A percentile compares a stretch with the other conserved stretches of the same genome.
Evolutionary conservation across 2,797 vertebrate genomes (phyloP).

Genomic region (Huso huso): DNA sequence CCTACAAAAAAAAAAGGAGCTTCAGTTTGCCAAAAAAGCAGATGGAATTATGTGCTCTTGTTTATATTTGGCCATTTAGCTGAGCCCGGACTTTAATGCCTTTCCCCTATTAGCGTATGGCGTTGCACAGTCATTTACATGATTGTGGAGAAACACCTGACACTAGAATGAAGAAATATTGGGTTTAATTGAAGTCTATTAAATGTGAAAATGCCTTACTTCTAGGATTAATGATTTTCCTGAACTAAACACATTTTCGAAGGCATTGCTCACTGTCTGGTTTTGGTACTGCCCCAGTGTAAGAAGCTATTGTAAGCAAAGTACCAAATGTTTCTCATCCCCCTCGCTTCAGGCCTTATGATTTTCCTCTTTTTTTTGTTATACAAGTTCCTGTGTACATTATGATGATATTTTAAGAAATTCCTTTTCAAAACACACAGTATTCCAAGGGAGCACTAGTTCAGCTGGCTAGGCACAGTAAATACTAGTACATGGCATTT

Average conservation of each 20-base stretch:
- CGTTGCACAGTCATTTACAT: conserved; percentile 60
- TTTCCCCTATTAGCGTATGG: conserved; percentile 58
- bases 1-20: conserved; percentile 51
- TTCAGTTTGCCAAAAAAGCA: conserved; percentile 61
- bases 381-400: too few species aligned
- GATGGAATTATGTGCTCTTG: conserved; percentile 71
- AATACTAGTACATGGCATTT: too few species aligned
- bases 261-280: not conserved
- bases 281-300: conserved; percentile 20
- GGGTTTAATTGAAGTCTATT: conserved; percentile 65
- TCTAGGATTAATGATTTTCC: conserved; percentile 60
- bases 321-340: conserved; percentile 14
- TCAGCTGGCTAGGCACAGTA: too few species aligned
- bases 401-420: too few species aligned
- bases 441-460: too few species aligned
- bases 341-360: conserved; percentile 8
- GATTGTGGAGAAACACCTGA: conserved; percentile 71
- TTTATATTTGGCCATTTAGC: conserved; percentile 69
- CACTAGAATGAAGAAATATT: conserved; percentile 66
- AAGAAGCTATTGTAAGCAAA: not conserved
- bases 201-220: conserved; percentile 54
- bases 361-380: conserved; percentile 6
- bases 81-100: conserved; percentile 57
- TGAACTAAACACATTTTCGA: conserved; percentile 46
- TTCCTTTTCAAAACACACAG: too few species aligned